Evolutionary conservation across 2,888 invertebrate genomes (phyloP), one percentile per base, ranked within the genome.

Genomic region (Halictus ligatus): DNA sequence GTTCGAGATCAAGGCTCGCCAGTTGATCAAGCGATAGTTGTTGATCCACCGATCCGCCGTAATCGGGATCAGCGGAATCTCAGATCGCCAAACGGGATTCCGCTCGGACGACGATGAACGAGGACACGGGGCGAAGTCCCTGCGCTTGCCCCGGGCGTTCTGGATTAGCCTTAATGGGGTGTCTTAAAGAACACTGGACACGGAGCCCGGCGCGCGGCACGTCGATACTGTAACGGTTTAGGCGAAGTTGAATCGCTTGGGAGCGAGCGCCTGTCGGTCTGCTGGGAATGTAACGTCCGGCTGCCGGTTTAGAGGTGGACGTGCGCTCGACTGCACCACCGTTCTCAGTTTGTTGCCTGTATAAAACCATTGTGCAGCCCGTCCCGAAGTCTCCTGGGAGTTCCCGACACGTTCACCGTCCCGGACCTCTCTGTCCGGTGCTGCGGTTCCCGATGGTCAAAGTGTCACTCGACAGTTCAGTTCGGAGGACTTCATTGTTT

Each of bases 151-250:
- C 13, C 1, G 18, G 67, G 58, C 13, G 76, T 60, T 10, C 40
- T 6, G 84, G 83, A 84, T 82, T 76, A 67, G 35, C 15, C 67
- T 29, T 58, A 73, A 84, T 72, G 78, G 75, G 40, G 10, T 60
- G 25, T 58, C 67, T 73, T 76, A 18, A 73, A 76, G 83, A 67
- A 75, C 67, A 35, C n/a, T 18, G 67, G 6, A 35, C 18, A 35
- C 8, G 4, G n/a, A 40, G n/a, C 25, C 15, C 29, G 29, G 6
- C 5, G 29, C 25, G 7, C 15, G 67, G 12, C 48, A 50, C 64
- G 29, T 69, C 69, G 69, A 69, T 69, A 21, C 35, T 10, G 40
- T 12, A 10, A 69, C 40, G 40, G 21, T 69, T 69, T 69, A 40
- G 69, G 40, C 40, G n/a, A 71, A 71, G 71, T 71, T 71, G 71